phyloP scores from a whole-genome alignment of 1,140 invertebrate species.

The Lineus longissimus region DNA sequence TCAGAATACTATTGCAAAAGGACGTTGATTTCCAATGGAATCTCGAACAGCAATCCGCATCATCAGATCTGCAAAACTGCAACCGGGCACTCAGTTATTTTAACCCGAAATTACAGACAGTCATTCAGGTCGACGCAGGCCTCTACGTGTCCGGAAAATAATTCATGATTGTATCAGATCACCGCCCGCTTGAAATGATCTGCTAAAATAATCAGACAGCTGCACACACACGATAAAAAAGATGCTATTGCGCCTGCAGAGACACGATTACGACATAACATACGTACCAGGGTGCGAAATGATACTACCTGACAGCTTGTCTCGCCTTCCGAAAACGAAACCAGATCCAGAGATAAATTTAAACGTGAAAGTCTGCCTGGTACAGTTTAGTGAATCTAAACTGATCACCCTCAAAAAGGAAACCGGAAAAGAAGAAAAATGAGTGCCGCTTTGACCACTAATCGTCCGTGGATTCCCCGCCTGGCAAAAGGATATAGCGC shows the following conservation, averaged over 20 bases:
- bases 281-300: conserved; percentile 48
- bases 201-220: conserved; percentile 18
- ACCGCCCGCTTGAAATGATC: conserved; percentile 24
- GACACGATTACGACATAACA: conserved; percentile 37
- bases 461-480: neutral
- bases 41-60: conserved; percentile 1
- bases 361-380: too few species aligned
- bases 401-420: too few species aligned
- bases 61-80: conserved; percentile 21
- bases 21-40: conserved; percentile 12
- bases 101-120: conserved; percentile 22
- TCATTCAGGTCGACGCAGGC: conserved; percentile 28
- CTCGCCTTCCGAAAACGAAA: too few species aligned
- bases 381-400: too few species aligned
- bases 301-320: conserved; percentile 13
- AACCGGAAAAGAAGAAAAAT: too few species aligned
- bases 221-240: conserved; percentile 15
- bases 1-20: conserved; percentile 21
- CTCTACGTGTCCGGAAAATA: conserved; percentile 33
- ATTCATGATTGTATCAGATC: conserved; percentile 18
- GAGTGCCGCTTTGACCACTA: too few species aligned
- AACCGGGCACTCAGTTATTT: conserved; percentile 29
- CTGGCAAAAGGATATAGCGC: neutral
- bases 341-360: too few species aligned
- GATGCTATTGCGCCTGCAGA: conserved; percentile 40